Conservation (phyloP, 2,113 vertebrate genomes). For the Grallaria varia region DNA sequence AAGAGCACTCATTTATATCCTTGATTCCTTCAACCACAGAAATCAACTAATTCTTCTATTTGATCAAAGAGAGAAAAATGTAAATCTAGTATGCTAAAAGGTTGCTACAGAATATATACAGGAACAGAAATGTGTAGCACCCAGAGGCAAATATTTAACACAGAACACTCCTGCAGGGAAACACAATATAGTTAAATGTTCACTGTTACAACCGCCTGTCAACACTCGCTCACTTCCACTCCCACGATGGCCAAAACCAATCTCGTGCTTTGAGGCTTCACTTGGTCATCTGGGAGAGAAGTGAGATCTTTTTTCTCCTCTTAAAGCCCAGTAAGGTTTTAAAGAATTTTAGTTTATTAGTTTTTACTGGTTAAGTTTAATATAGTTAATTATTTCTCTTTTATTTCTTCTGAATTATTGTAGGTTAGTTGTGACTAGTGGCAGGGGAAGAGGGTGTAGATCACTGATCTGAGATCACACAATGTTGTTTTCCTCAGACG, state of each 20-base stretch:
- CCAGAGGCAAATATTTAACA: neutral
- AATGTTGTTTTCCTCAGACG: accelerated
- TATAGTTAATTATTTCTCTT: neutral
- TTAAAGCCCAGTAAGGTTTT: neutral
- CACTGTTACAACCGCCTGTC: neutral
- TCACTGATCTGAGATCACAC: neutral
- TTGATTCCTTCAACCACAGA: neutral
- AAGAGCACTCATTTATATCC: neutral
- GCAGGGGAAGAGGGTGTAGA: neutral
- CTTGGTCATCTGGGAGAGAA: neutral
- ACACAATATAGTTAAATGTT: neutral
- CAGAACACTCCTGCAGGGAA: neutral
- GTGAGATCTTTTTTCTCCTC: neutral
- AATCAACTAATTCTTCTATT: neutral
- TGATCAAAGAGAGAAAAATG: neutral
- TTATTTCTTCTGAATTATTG: neutral
- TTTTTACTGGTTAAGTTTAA: neutral
- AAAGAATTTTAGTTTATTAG: neutral
- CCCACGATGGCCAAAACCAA: neutral
- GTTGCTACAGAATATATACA: neutral
- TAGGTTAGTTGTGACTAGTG: neutral
- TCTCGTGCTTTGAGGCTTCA: neutral
- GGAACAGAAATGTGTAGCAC: neutral
- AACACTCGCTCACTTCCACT: neutral
- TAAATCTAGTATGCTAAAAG: neutral